A percentile compares a stretch with the other conserved stretches of the same genome.
These are phyloP conservation scores for Cloeon dipterum DNA, from an alignment of 2,888 invertebrate genomes.

Conservation along the genomic window DNA sequence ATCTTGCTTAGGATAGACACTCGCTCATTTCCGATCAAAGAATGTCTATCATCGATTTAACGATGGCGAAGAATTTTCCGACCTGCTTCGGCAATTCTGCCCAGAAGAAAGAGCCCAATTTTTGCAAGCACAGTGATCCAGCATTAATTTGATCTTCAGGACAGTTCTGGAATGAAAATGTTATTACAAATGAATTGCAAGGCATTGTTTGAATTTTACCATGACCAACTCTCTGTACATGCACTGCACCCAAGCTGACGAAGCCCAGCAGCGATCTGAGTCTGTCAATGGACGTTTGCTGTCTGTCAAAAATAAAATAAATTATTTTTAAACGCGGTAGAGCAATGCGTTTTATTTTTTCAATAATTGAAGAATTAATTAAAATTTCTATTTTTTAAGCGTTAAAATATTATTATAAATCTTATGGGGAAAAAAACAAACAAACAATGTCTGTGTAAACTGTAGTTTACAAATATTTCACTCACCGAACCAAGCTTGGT, in stretches of 20 bases:
- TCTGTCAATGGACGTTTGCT: not conserved
- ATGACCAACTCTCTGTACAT: not conserved
- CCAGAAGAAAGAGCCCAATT: not conserved
- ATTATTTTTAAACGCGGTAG: too few species aligned
- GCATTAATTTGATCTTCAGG: not conserved
- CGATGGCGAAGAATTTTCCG: not conserved
- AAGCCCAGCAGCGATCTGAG: not conserved
- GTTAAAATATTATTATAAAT: too few species aligned
- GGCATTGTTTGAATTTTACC: too few species aligned
- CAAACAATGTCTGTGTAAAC: too few species aligned
- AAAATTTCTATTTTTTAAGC: too few species aligned
- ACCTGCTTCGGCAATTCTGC: conserved; percentile 1
- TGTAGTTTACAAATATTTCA: too few species aligned
- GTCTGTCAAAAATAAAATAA: not conserved
- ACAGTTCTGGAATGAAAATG: not conserved
- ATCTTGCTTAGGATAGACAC: too few species aligned
- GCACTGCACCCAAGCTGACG: not conserved
- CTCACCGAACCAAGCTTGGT: not conserved
- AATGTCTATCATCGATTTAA: not conserved
- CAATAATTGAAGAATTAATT: too few species aligned
- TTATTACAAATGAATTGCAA: too few species aligned
- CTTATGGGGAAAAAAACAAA: too few species aligned
- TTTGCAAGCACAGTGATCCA: not conserved
- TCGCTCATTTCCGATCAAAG: too few species aligned
- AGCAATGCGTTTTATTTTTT: too few species aligned